phyloP scores from a whole-genome alignment of 2,888 invertebrate genomes.

The Volucella zonaria region DNA sequence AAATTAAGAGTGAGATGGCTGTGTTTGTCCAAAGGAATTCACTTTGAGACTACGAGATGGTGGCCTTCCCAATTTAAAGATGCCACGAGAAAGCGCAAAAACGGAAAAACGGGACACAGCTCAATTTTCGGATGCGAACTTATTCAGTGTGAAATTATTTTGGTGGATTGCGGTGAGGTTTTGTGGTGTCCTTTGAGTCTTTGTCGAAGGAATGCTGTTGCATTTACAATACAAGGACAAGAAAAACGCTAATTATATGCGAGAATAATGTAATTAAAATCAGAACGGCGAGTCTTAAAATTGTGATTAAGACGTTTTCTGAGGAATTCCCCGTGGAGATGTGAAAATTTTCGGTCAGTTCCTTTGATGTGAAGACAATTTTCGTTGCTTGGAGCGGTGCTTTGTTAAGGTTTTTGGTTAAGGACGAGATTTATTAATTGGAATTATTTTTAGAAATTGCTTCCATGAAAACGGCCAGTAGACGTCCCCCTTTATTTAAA shows the following conservation, averaged over 20 bases:
- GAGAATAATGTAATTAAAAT: slow-evolving; percentile 66
- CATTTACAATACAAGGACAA: slow-evolving; percentile 27
- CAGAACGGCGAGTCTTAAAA: slow-evolving; percentile 23
- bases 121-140: slow-evolving; percentile 51
- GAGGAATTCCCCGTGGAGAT: slow-evolving; percentile 10
- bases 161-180: slow-evolving; percentile 29
- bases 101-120: slow-evolving; percentile 37
- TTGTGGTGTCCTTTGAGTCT: slow-evolving; percentile 61
- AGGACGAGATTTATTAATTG: too few species aligned
- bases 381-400: slow-evolving; percentile 5
- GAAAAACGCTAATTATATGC: slow-evolving; percentile 26
- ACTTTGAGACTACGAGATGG: slow-evolving; percentile 11
- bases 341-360: slow-evolving; percentile 10
- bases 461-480: too few species aligned
- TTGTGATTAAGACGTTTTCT: slow-evolving; percentile 50
- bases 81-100: slow-evolving; percentile 22
- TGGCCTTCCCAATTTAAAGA: slow-evolving; percentile 15
- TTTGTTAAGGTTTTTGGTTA: neutral
- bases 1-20: slow-evolving; percentile 60
- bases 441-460: too few species aligned
- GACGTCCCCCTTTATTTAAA: too few species aligned
- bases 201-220: slow-evolving; percentile 47
- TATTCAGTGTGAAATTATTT: slow-evolving; percentile 66
- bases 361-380: neutral
- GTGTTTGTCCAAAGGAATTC: slow-evolving; percentile 34